Conservation (phyloP, 2,113 vertebrate genomes). For the Turdus rufiventris region DNA sequence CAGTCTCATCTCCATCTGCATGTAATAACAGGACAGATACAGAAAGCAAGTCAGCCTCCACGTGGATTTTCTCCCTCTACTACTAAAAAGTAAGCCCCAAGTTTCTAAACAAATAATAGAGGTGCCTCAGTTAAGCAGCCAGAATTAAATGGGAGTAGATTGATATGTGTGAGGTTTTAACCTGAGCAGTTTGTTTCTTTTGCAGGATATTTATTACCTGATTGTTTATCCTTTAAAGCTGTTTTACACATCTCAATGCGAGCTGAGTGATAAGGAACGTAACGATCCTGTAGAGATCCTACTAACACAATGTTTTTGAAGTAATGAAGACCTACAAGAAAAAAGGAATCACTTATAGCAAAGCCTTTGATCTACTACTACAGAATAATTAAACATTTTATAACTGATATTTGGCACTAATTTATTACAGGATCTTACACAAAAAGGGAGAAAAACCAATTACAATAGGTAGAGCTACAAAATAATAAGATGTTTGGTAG, state of each 20-base stretch:
- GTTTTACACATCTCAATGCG: conserved; percentile 99
- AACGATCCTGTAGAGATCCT: conserved; percentile 96
- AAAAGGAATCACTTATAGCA: neutral
- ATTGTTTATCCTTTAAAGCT: conserved; percentile 97
- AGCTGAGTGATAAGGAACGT: conserved; percentile 97
- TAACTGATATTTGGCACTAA: neutral
- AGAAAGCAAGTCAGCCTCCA: neutral
- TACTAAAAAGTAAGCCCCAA: neutral
- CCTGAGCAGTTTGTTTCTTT: neutral
- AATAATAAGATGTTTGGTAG: neutral
- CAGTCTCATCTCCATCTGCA: neutral
- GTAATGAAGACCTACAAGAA: conserved; percentile 87
- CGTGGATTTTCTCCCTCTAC: neutral
- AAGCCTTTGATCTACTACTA: neutral
- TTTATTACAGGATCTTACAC: neutral
- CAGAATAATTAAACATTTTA: neutral
- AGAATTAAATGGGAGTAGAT: neutral
- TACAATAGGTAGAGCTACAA: neutral
- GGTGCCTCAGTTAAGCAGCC: neutral
- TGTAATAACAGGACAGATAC: neutral
- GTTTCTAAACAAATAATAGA: neutral
- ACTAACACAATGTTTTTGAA: conserved; percentile 97
- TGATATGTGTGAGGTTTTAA: neutral
- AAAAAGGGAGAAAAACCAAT: neutral
- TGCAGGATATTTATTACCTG: conserved; percentile 77